Evolutionary conservation across 1,140 invertebrate species (phyloP).

Genomic region (Danaus plexippus): DNA sequence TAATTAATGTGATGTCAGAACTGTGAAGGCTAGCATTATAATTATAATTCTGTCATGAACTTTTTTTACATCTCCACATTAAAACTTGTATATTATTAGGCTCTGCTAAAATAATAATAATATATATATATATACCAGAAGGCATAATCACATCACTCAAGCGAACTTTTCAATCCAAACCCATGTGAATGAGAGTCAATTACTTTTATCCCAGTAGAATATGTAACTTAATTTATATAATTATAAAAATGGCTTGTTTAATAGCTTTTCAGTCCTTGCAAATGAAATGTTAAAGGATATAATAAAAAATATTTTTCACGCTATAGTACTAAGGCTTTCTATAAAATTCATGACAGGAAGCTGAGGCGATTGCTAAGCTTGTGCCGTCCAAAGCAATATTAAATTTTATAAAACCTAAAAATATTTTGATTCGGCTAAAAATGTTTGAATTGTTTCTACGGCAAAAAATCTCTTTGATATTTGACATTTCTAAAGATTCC

Average conservation of each 20-base stretch:
- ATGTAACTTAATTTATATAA: slow-evolving; percentile 11
- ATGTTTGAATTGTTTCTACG: too few relatives aligned
- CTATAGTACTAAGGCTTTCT: slow-evolving; percentile 7
- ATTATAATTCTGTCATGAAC: too few relatives aligned
- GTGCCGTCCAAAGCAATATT: slow-evolving; percentile 46
- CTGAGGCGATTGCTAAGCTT: slow-evolving; percentile 36
- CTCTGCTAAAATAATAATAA: too few relatives aligned
- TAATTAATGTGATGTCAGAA: too few relatives aligned
- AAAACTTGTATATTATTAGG: too few relatives aligned
- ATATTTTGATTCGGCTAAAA: too few relatives aligned
- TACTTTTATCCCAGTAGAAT: slow-evolving; percentile 14
- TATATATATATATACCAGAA: slow-evolving; percentile 1
- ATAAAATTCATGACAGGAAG: slow-evolving; percentile 12
- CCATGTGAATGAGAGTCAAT: slow-evolving; percentile 18
- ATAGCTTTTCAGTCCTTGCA: slow-evolving; percentile 9
- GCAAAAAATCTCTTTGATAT: background rate
- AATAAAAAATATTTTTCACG: slow-evolving; percentile 6
- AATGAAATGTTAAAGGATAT: slow-evolving; percentile 7
- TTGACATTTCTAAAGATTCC: slow-evolving; percentile 1
- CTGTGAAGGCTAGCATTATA: too few relatives aligned
- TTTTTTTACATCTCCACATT: too few relatives aligned
- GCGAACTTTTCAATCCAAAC: background rate
- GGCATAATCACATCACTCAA: background rate
- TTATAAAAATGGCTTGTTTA: background rate
- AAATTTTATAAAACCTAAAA: background rate